Percentiles rank a stretch among this genome's conserved stretches.
Evolutionary conservation across 2,797 vertebrate species (phyloP).

Genomic region (Menidia menidia): DNA sequence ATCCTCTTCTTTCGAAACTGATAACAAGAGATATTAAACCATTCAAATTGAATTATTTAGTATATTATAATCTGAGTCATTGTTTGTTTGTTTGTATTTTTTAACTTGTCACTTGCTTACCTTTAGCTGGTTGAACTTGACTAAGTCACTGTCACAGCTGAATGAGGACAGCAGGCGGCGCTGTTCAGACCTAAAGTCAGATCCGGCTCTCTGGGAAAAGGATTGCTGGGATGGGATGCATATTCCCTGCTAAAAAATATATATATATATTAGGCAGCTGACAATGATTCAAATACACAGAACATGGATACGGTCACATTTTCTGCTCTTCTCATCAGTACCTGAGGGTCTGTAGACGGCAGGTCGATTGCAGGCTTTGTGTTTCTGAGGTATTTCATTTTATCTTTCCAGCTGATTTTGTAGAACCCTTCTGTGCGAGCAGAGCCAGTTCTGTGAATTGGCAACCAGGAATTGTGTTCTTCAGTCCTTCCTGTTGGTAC

Average conservation of each 20-base stretch:
- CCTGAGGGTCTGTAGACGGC: slow-evolving; percentile 86
- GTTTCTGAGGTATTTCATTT: slow-evolving; percentile 89
- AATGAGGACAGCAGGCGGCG: slow-evolving; percentile 94
- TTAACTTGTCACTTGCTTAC: slow-evolving; percentile 67
- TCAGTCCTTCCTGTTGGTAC: slow-evolving; percentile 82
- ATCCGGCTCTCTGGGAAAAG: slow-evolving; percentile 90
- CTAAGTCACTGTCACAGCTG: slow-evolving; percentile 95
- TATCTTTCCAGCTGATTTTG: slow-evolving; percentile 93
- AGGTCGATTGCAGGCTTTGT: slow-evolving; percentile 81
- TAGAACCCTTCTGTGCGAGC: slow-evolving; percentile 97
- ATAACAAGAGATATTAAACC: slow-evolving; percentile 8
- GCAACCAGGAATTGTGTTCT: slow-evolving; percentile 81
- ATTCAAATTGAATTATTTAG: neutral
- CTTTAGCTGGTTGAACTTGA: slow-evolving; percentile 99
- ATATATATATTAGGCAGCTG: too few relatives aligned
- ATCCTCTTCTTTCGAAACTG: slow-evolving; percentile 98
- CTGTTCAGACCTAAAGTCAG: slow-evolving; percentile 93
- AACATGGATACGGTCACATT: neutral
- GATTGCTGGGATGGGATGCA: slow-evolving; percentile 86
- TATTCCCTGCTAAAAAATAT: slow-evolving; percentile 77
- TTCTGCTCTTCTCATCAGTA: slow-evolving; percentile 55
- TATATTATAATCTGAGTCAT: too few relatives aligned
- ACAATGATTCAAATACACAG: neutral
- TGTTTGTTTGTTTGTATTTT: neutral
- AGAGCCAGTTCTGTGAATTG: slow-evolving; percentile 88